Percentiles rank a stretch among this genome's conserved stretches.
These are phyloP conservation scores for Oxyscelio sp. DNA, from an alignment of 2,888 invertebrate genomes.

Conservation along the genomic window DNA sequence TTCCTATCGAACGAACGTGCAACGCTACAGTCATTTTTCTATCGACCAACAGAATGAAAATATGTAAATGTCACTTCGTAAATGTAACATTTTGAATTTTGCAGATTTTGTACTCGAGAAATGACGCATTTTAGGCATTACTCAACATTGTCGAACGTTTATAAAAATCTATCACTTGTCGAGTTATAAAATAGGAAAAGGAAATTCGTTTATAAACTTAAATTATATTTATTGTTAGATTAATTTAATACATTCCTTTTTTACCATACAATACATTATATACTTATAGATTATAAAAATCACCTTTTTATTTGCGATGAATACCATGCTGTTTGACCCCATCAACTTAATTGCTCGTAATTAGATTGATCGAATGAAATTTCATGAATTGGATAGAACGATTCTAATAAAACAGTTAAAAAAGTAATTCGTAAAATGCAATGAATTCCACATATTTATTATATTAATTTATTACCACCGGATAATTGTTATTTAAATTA, in stretches of 20 bases:
- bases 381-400: neutral
- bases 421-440: neutral
- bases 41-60: conserved; percentile 8
- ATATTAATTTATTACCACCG: neutral
- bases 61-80: conserved; percentile 1
- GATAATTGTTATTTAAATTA: neutral
- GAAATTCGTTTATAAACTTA: no score
- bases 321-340: neutral
- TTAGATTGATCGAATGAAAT: conserved; percentile 1
- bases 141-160: neutral
- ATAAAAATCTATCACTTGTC: neutral
- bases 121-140: conserved; percentile 2
- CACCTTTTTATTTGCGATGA: neutral
- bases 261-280: neutral
- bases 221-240: no score
- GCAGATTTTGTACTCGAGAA: conserved; percentile 1
- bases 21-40: conserved; percentile 9
- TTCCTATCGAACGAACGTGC: conserved; percentile 11
- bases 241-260: no score
- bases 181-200: no score
- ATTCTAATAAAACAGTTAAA: conserved; percentile 6
- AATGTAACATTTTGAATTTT: conserved; percentile 18
- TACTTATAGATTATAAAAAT: neutral
- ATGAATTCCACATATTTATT: no score
- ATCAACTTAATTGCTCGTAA: conserved; percentile 11